Base-by-base conservation (phyloP, 2,797 vertebrate species). In the Microcaecilia unicolor region DNA sequence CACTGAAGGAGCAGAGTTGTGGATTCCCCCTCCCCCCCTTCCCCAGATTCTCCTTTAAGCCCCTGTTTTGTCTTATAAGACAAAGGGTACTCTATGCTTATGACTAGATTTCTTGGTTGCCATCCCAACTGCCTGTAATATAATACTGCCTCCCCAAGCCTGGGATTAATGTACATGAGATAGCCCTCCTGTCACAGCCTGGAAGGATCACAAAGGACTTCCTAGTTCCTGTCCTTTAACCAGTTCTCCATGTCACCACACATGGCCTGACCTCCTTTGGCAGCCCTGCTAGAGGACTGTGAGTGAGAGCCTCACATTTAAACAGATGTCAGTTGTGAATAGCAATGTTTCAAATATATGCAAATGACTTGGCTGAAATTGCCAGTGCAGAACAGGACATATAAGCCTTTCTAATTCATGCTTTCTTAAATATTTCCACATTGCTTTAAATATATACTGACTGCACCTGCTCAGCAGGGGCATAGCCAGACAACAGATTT, bases 61-160 rank as follows among this genome's bases (percentile, higher is more conserved):
- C 43, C 58, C 40, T 31, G 36, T 44, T 48, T 53, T 1, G 10
- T 22, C 16, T n/a, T n/a, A 26, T 7, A n/a, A 63, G 44, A 74
- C 68, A 77, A 70, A 76, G 44, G 38, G 37, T 18, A 31, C 51
- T 60, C 29, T 68, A 15, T 73, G 35, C 44, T 20, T 28, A 64
- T 58, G 44, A 57, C 40, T 51, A 64, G 44, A 41, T 60, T 68
- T 67, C 48, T 62, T 72, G 55, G 65, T 55, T n/a, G 55, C 22
- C 0, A 10, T 63, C 65, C 64, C 67, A 66, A 53, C 43, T 25
- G 37, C 58, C 56, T 58, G 46, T 51, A 59, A 27, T 5, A 1
- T 25, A 52, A 57, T 22, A 24, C 44, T n/a, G n/a, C n/a, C n/a
- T n/a, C n/a, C n/a, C n/a, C n/a, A n/a, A n/a, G n/a, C n/a, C n/a